phyloP scores from a whole-genome alignment of 2,797 vertebrate genomes.

The Spinibarbus caldwelli region DNA sequence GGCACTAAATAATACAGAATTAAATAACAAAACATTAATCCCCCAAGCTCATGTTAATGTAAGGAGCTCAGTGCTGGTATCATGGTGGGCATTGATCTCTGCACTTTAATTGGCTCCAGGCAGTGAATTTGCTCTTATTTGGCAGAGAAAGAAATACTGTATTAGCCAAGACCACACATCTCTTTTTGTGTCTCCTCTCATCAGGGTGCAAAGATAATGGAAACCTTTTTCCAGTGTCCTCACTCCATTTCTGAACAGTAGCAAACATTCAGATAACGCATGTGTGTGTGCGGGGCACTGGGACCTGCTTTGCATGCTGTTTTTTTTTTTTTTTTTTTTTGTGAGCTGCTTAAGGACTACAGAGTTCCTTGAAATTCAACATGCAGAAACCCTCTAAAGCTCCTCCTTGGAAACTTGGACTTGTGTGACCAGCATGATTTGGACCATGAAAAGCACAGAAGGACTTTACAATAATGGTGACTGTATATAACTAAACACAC shows the following conservation, averaged over 20 bases:
- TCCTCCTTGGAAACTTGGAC: neutral
- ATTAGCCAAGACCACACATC: slow-evolving; percentile 51
- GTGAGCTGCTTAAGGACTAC: slow-evolving; percentile 6
- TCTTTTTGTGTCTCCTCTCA: slow-evolving; percentile 53
- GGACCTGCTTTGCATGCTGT: slow-evolving; percentile 6
- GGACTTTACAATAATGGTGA: neutral
- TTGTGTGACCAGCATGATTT: slow-evolving; percentile 2
- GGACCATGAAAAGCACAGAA: neutral
- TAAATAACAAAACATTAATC: slow-evolving; percentile 55
- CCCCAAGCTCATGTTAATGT: slow-evolving; percentile 56
- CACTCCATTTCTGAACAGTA: slow-evolving; percentile 53
- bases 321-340: neutral
- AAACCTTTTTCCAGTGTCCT: slow-evolving; percentile 50
- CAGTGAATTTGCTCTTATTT: slow-evolving; percentile 58
- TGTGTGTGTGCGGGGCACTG: neutral
- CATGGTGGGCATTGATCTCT: slow-evolving; percentile 61
- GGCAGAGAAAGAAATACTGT: slow-evolving; percentile 50
- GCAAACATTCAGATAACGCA: slow-evolving; percentile 41
- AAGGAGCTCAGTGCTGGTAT: slow-evolving; percentile 58
- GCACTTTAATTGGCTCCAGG: slow-evolving; percentile 64
- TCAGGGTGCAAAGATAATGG: slow-evolving; percentile 61
- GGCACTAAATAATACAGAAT: slow-evolving; percentile 57
- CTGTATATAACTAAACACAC: no score
- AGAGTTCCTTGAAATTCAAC: slow-evolving; percentile 13
- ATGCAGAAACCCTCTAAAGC: slow-evolving; percentile 16